These are phyloP conservation scores for Montifringilla adamsi DNA, from an alignment of 2,113 vertebrate genomes.

Conservation along the genomic window DNA sequence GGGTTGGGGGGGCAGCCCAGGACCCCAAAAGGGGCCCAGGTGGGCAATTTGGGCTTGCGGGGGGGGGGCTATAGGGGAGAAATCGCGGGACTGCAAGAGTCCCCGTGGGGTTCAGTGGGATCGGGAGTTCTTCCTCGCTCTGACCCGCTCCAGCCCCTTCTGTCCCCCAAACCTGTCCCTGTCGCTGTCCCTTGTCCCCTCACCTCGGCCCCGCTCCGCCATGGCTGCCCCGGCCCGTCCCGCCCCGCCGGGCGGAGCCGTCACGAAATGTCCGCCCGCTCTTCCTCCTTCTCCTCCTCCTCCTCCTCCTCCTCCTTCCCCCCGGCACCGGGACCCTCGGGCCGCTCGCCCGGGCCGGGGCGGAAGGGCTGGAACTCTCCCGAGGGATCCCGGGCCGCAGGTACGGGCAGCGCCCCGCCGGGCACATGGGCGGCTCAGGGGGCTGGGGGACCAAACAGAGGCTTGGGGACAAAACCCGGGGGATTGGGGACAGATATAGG, in stretches of 20 bases:
- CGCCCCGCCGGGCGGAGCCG: neutral
- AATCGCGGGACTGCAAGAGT: neutral
- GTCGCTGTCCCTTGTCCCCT: neutral
- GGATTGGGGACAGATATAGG: fast-evolving
- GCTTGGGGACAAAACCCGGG: too few species aligned
- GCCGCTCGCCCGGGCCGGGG: neutral
- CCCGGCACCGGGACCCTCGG: neutral
- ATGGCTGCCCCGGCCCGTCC: neutral
- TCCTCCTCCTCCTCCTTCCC: neutral
- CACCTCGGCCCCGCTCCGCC: slow-evolving; percentile 44
- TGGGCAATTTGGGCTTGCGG: neutral
- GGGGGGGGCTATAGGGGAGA: neutral
- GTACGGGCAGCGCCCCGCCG: neutral
- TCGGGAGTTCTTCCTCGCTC: neutral
- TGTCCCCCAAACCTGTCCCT: neutral
- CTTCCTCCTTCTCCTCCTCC: neutral
- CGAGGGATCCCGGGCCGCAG: neutral
- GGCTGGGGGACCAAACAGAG: neutral
- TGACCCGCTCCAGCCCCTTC: fast-evolving
- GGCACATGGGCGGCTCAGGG: neutral
- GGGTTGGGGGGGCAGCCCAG: too few species aligned
- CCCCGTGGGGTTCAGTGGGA: neutral
- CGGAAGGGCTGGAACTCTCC: neutral
- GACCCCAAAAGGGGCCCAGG: neutral
- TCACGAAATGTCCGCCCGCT: neutral